A percentile compares a stretch with the other conserved stretches of the same genome.
Evolutionary conservation across 2,797 vertebrate species (phyloP).

Genomic region (Synanceia verrucosa): DNA sequence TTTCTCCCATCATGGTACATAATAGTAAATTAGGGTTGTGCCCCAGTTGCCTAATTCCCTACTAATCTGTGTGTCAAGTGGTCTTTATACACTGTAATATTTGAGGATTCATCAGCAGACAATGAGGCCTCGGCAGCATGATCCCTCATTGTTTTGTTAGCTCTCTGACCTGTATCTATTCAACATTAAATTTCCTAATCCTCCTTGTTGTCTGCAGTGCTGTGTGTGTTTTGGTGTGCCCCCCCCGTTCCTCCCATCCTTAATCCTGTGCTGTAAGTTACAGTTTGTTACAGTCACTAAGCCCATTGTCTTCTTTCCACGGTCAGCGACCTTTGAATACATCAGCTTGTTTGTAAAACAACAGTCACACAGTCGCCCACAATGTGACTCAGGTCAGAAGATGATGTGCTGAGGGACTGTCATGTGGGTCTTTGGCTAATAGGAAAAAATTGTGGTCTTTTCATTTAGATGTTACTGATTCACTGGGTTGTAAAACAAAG

Average conservation of each 20-base stretch:
- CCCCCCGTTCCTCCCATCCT: background rate
- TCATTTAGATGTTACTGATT: slow-evolving; percentile 29
- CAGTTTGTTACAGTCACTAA: slow-evolving; percentile 58
- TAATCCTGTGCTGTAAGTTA: slow-evolving; percentile 51
- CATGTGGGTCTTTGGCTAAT: slow-evolving; percentile 13
- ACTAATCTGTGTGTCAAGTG: slow-evolving; percentile 57
- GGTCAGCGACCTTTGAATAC: slow-evolving; percentile 55
- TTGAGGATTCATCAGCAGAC: slow-evolving; percentile 38
- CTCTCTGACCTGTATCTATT: slow-evolving; percentile 60
- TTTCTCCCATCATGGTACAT: slow-evolving; percentile 28
- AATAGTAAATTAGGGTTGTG: slow-evolving; percentile 41
- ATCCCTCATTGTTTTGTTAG: slow-evolving; percentile 46
- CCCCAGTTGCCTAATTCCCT: slow-evolving; percentile 48
- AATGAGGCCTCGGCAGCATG: slow-evolving; percentile 44
- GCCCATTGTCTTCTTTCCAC: slow-evolving; percentile 54
- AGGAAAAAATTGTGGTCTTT: background rate
- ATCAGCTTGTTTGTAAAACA: slow-evolving; percentile 42
- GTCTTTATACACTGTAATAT: slow-evolving; percentile 43
- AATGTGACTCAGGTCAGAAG: slow-evolving; percentile 48
- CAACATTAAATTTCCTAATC: slow-evolving; percentile 58
- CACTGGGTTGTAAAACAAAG: slow-evolving; percentile 12
- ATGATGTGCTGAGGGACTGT: slow-evolving; percentile 12
- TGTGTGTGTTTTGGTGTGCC: slow-evolving; percentile 42
- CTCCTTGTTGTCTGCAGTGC: slow-evolving; percentile 46
- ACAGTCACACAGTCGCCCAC: slow-evolving; percentile 36